Conservation (phyloP, 2,113 vertebrate species). For the Aleadryas rufinucha region DNA sequence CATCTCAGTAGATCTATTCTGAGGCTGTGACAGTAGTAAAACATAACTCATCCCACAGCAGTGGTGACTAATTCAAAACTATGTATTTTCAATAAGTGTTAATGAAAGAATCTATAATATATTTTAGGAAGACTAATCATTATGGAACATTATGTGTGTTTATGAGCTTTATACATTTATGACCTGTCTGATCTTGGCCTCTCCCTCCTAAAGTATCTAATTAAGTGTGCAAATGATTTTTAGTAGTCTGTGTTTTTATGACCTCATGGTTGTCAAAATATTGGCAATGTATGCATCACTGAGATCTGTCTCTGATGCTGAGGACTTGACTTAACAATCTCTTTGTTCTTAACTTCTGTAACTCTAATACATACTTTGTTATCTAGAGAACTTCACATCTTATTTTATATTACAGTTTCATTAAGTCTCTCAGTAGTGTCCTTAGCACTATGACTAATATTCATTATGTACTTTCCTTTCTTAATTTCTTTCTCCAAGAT, state of each 20-base stretch:
- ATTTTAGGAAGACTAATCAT: background rate
- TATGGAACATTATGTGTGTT: background rate
- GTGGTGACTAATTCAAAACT: background rate
- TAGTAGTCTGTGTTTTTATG: background rate
- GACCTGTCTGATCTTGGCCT: background rate
- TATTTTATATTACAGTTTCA: background rate
- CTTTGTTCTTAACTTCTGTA: background rate
- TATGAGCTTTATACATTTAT: background rate
- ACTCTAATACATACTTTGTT: background rate
- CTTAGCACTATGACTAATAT: background rate
- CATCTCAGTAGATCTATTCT: background rate
- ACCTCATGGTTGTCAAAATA: background rate
- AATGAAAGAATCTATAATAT: background rate
- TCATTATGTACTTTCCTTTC: background rate
- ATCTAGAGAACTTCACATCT: background rate
- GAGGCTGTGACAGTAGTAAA: background rate
- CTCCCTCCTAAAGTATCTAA: background rate
- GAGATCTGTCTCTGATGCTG: background rate
- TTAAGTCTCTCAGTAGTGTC: background rate
- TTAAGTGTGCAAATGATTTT: background rate
- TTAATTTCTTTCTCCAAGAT: background rate
- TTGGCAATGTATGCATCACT: background rate
- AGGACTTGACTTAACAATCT: background rate
- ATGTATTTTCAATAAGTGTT: background rate
- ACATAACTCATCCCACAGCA: rapidly evolving